phyloP scores from a whole-genome alignment of 2,888 invertebrate genomes.

The Caenorhabditis virilis region DNA sequence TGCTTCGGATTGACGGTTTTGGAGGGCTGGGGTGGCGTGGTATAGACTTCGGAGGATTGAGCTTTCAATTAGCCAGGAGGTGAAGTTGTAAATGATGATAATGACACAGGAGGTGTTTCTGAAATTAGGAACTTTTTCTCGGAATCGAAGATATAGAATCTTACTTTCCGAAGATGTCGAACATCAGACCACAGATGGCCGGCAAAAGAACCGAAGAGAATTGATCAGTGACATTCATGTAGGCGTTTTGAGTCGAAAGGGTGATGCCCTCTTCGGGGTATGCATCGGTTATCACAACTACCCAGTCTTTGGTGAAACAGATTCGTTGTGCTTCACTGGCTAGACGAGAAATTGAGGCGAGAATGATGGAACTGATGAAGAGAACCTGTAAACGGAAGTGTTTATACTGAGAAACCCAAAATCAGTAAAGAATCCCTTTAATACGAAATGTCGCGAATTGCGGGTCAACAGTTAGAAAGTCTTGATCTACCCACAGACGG shows the following conservation, averaged over 20 bases:
- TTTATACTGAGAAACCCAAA: too few relatives aligned
- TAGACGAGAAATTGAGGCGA: slow-evolving; percentile 40
- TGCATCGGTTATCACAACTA: slow-evolving; percentile 52
- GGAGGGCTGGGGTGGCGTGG: slow-evolving; percentile 29
- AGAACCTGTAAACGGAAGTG: slow-evolving; percentile 23
- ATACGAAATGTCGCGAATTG: too few relatives aligned
- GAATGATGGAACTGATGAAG: slow-evolving; percentile 26
- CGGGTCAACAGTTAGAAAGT: too few relatives aligned
- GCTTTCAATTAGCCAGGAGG: slow-evolving; percentile 57
- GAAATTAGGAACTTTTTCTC: background rate
- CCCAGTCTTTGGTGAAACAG: slow-evolving; percentile 64
- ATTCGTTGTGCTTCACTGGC: slow-evolving; percentile 61
- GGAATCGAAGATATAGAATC: background rate
- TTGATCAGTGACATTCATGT: slow-evolving; percentile 54
- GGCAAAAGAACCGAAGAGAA: slow-evolving; percentile 49
- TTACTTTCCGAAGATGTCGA: slow-evolving; percentile 27
- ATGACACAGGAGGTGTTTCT: slow-evolving; percentile 20
- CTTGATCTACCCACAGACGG: too few relatives aligned
- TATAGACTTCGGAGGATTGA: slow-evolving; percentile 47
- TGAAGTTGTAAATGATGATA: slow-evolving; percentile 49
- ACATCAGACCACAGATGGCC: slow-evolving; percentile 41
- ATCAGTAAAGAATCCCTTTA: too few relatives aligned
- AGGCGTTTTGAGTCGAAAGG: slow-evolving; percentile 53
- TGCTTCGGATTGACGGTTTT: slow-evolving; percentile 5
- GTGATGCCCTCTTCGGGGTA: slow-evolving; percentile 6